phyloP scores from a whole-genome alignment of 1,140 invertebrate species.

The Choristoneura fumiferana region DNA sequence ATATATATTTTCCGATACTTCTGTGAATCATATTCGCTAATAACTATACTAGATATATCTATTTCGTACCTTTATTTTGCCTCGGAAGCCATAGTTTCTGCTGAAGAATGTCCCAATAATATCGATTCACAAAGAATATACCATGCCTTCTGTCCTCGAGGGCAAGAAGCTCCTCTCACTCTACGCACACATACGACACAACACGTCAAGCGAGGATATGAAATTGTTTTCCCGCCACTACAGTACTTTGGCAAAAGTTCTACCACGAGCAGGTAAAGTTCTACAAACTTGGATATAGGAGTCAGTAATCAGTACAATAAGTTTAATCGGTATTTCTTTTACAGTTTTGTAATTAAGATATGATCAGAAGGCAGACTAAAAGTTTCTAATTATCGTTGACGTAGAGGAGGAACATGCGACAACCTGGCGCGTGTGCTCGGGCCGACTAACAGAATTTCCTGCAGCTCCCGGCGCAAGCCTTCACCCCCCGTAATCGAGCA shows the following conservation, averaged over 20 bases:
- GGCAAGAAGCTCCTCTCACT: conserved; percentile 67
- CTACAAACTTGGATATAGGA: not conserved
- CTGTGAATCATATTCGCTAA: too few relatives aligned
- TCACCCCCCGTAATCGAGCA: conserved; percentile 76
- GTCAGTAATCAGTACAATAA: not conserved
- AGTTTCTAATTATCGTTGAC: conserved; percentile 56
- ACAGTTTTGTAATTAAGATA: conserved; percentile 37
- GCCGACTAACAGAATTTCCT: conserved; percentile 73
- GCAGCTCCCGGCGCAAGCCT: conserved; percentile 76
- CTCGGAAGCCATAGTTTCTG: conserved; percentile 69
- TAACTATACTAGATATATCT: conserved; percentile 38
- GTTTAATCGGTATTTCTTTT: conserved; percentile 18
- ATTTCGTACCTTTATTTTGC: conserved; percentile 71
- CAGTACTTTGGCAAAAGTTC: conserved; percentile 18
- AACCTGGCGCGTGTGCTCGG: conserved; percentile 56
- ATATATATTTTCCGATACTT: too few relatives aligned
- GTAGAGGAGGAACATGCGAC: conserved; percentile 43
- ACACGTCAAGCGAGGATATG: conserved; percentile 76
- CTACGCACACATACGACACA: conserved; percentile 76
- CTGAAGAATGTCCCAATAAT: conserved; percentile 74
- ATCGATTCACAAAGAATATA: conserved; percentile 76
- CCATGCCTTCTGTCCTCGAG: conserved; percentile 76
- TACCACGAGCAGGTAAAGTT: not conserved
- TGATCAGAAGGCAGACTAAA: conserved; percentile 59
- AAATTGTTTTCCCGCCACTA: conserved; percentile 77